These are phyloP conservation scores for Meda fulgida DNA, from an alignment of 2,797 vertebrate species.

Conservation along the genomic window DNA sequence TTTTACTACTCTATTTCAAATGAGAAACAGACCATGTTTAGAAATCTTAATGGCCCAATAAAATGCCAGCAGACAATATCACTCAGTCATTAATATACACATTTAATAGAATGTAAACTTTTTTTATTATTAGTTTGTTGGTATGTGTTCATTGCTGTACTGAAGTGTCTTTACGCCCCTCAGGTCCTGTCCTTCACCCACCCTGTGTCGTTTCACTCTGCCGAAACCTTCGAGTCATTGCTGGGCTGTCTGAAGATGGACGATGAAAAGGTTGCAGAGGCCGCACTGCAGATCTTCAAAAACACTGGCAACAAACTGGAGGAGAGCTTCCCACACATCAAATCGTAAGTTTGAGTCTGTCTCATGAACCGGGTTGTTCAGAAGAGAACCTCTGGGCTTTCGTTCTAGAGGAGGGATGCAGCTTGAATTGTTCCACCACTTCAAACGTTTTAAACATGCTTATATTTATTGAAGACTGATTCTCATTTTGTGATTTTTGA, in stretches of 20 bases:
- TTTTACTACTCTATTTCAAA: neutral
- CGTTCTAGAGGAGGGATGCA: neutral
- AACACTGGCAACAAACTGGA: constrained; percentile 97
- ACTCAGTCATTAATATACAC: neutral
- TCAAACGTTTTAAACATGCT: neutral
- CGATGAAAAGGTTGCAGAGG: constrained; percentile 98
- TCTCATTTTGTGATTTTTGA: neutral
- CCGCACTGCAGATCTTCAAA: constrained; percentile 97
- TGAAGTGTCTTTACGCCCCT: neutral
- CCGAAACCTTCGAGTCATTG: constrained; percentile 98
- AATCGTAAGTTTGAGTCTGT: constrained; percentile 85
- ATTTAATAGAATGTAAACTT: neutral
- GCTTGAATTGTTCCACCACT: neutral
- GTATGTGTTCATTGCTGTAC: neutral
- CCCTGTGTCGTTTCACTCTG: constrained; percentile 98
- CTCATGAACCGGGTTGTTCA: neutral
- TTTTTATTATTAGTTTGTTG: neutral
- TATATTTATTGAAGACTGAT: neutral
- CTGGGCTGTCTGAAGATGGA: constrained; percentile 98
- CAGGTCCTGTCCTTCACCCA: constrained; percentile 99
- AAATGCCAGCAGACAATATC: neutral
- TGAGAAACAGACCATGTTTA: neutral
- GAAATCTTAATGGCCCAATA: neutral
- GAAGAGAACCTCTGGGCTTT: neutral
- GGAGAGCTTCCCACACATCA: constrained; percentile 96